phyloP scores from a whole-genome alignment of 37 sponge, comb jelly and placozoan species.

The Geodia barretti region DNA sequence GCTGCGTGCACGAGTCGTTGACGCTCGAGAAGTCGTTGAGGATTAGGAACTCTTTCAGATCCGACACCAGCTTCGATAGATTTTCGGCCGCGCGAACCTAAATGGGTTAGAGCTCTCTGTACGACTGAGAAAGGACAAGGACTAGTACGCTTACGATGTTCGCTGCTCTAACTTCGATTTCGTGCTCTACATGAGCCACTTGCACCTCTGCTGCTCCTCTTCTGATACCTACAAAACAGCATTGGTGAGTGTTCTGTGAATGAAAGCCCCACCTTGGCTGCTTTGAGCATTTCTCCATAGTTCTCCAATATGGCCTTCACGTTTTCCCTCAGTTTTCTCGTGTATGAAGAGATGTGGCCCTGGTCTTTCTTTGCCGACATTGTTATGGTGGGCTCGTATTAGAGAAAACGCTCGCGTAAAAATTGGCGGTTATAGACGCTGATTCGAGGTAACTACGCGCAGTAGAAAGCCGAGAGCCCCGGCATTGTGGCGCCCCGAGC shows the following conservation, averaged over 20 bases:
- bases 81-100: slow-evolving; percentile 88
- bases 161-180: slow-evolving; percentile 83
- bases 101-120: background rate
- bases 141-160: slow-evolving; percentile 70
- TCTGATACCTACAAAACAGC: background rate
- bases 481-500: too few species aligned
- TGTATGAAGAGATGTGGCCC: slow-evolving; percentile 71
- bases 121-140: background rate
- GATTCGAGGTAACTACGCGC: too few species aligned
- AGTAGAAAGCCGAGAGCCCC: too few species aligned
- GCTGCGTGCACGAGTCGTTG: slow-evolving; percentile 67
- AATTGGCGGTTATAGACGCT: too few species aligned
- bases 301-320: slow-evolving; percentile 92
- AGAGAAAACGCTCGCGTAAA: too few species aligned
- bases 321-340: slow-evolving; percentile 77
- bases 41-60: slow-evolving; percentile 87
- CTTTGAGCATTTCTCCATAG: slow-evolving; percentile 80
- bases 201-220: slow-evolving; percentile 39
- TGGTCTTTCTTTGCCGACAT: slow-evolving; percentile 62
- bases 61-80: slow-evolving; percentile 77
- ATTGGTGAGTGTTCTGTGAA: too few species aligned
- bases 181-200: slow-evolving; percentile 63
- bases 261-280: slow-evolving; percentile 60
- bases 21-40: slow-evolving; percentile 91
- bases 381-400: too few species aligned